These are phyloP conservation scores for Parapsyche elsis DNA, from an alignment of 1,140 invertebrate genomes.

Conservation along the genomic window DNA sequence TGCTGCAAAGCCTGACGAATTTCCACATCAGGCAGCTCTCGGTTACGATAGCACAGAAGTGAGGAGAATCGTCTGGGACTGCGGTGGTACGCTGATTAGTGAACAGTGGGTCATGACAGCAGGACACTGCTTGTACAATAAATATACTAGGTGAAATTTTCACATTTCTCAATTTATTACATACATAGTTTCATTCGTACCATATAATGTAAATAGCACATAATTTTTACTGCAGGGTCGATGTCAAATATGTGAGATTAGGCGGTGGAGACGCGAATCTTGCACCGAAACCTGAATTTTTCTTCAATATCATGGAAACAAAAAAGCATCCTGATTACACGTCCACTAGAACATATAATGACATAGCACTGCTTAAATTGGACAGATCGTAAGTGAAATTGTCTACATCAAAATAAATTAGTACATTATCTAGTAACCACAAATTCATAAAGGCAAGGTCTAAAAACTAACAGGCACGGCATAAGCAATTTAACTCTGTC, in stretches of 20 bases:
- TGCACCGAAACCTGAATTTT: background rate
- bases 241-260: slow-evolving; percentile 29
- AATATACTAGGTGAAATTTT: background rate
- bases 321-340: slow-evolving; percentile 48
- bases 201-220: background rate
- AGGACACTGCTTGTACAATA: slow-evolving; percentile 41
- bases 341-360: slow-evolving; percentile 44
- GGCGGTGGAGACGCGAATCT: background rate
- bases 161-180: background rate
- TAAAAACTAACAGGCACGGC: too few relatives aligned
- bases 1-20: slow-evolving; percentile 25
- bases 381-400: slow-evolving; percentile 31
- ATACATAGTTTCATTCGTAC: background rate
- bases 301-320: background rate
- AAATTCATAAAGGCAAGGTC: too few relatives aligned
- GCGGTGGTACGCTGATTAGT: slow-evolving; percentile 53
- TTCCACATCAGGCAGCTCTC: slow-evolving; percentile 31
- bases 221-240: background rate
- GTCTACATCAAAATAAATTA: too few relatives aligned
- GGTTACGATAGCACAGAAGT: background rate
- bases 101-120: slow-evolving; percentile 50
- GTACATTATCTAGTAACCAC: too few relatives aligned
- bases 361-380: slow-evolving; percentile 55
- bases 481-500: too few relatives aligned
- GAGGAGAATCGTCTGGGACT: slow-evolving; percentile 31